Percentiles rank a stretch among this genome's conserved stretches.
Conservation (phyloP, 2,888 invertebrate species). For the Yponomeuta plumbellus region DNA sequence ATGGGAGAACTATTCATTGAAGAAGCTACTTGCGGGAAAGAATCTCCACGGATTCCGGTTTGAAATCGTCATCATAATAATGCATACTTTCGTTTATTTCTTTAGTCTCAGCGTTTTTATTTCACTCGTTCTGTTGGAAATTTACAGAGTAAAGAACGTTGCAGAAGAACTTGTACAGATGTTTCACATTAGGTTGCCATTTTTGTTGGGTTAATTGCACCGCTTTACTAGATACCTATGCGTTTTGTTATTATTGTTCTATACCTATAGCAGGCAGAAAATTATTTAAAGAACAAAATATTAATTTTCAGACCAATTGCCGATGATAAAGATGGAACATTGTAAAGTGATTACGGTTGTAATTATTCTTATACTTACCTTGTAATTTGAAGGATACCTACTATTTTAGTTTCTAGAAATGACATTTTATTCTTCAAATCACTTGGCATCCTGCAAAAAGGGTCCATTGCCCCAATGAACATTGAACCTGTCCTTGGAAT, state of each 20-base stretch:
- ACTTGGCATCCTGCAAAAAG: too few relatives aligned
- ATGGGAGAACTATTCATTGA: not conserved
- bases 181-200: not conserved
- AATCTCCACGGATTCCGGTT: slow-evolving; percentile 38
- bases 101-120: slow-evolving; percentile 64
- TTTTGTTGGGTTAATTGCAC: not conserved
- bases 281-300: too few relatives aligned
- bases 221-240: slow-evolving; percentile 7
- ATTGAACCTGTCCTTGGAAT: too few relatives aligned
- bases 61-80: slow-evolving; percentile 68
- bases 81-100: slow-evolving; percentile 73
- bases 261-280: too few relatives aligned
- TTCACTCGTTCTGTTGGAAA: slow-evolving; percentile 52
- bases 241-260: not conserved
- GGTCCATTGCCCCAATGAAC: too few relatives aligned
- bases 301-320: too few relatives aligned
- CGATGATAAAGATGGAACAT: too few relatives aligned
- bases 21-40: not conserved
- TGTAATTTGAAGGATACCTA: too few relatives aligned
- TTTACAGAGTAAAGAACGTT: slow-evolving; percentile 35
- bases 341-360: too few relatives aligned
- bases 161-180: slow-evolving; percentile 30
- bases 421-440: too few relatives aligned
- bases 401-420: too few relatives aligned
- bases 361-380: too few relatives aligned